These are phyloP conservation scores for Echiichthys vipera DNA, from an alignment of 2,797 vertebrate genomes.

Conservation along the genomic window DNA sequence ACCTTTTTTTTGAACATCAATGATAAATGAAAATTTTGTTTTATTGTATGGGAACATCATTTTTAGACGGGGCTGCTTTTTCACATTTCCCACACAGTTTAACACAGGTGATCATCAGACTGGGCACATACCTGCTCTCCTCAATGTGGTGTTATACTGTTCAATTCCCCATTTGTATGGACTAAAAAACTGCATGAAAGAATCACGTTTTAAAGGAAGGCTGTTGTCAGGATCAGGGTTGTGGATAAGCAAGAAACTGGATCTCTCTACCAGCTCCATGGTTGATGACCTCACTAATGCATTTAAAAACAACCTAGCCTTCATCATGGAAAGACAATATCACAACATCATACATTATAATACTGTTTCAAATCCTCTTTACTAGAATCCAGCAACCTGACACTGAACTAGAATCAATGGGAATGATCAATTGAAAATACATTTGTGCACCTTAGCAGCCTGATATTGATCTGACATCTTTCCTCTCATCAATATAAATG, in stretches of 20 bases:
- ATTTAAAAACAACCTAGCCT: constrained; percentile 1
- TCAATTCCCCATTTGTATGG: too few relatives aligned
- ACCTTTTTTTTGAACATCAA: too few relatives aligned
- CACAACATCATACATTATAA: constrained; percentile 5
- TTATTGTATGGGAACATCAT: too few relatives aligned
- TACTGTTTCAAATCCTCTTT: constrained; percentile 6
- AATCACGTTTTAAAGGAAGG: not conserved
- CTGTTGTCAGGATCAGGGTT: not conserved
- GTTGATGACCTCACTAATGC: constrained; percentile 16
- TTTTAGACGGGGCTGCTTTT: too few relatives aligned
- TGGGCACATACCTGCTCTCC: too few relatives aligned
- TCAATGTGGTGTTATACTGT: too few relatives aligned
- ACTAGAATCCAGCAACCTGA: constrained; percentile 35
- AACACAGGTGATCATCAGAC: too few relatives aligned
- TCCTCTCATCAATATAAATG: constrained; percentile 21
- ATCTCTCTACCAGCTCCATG: not conserved
- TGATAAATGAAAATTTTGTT: too few relatives aligned
- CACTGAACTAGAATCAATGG: constrained; percentile 40
- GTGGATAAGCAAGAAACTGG: not conserved
- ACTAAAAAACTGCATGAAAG: too few relatives aligned
- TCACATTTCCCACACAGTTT: too few relatives aligned
- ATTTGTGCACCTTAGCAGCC: constrained; percentile 39
- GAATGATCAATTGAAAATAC: constrained; percentile 51
- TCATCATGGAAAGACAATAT: constrained; percentile 2
- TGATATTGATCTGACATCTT: constrained; percentile 26